Evolutionary conservation across 2,888 invertebrate species (phyloP), one percentile per base, ranked within the genome.

Genomic region (Drosophila monieri): DNA sequence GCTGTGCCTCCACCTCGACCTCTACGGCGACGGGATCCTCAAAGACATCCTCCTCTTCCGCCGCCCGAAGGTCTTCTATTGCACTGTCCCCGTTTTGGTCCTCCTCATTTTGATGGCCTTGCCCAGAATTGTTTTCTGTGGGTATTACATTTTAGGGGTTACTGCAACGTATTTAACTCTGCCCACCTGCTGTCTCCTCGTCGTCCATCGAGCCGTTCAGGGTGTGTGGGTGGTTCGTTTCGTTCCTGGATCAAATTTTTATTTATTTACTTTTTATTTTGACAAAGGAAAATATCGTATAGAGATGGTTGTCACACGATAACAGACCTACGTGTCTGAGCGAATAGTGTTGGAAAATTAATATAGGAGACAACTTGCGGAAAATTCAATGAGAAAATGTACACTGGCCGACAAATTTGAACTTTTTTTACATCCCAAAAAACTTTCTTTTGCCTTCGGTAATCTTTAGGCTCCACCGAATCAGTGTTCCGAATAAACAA

Each of bases 111-210:
- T 6, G 21, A 14, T 61, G 48, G 48, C 56, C 61, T 35, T 56
- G 47, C 41, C 18, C 15, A 41, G 35, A 35, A 35, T 35, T 35
- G 35, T n/a, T 35, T 35, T 35, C 35, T 35, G 9, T 4, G 30
- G 5, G 15, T 9, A 0, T n/a, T 27, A 2, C 5, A 3, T 8
- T 6, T 6, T 1, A 12, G 1, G 8, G 15, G 8, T 10, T 15
- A 6, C 8, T 1, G 12, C 0, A 0, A 23, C 25, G n/a, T 18
- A 41, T 41, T 14, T 35, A n/a, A 6, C 35, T 35, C 9, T 15
- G 78, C 47, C 23, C 30, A 61, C 83, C 85, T 75, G 75, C 57
- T 8, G 77, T 49, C n/a, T 85, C 83, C n/a, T 80, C 83, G 6
- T 71, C 80, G 37, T 84, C 83, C 83, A 83, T 83, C 69, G 9